Evolutionary conservation across 2,113 vertebrate genomes (phyloP).

Genomic region (Scalopus aquaticus): DNA sequence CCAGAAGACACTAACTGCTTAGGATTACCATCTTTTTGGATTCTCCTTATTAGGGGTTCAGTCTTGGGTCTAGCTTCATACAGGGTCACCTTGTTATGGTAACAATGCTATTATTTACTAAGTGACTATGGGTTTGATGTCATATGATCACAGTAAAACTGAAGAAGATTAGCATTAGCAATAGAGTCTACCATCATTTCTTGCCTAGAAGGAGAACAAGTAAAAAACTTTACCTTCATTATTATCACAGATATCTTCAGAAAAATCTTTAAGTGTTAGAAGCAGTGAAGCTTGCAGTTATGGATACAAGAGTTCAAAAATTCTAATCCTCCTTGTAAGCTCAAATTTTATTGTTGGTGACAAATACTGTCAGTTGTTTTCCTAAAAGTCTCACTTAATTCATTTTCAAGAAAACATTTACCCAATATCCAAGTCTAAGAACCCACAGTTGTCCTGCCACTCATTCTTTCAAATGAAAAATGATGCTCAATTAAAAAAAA

Average conservation of each 20-base stretch:
- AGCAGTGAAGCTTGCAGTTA: neutral
- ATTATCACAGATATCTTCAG: neutral
- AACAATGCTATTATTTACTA: slow-evolving; percentile 26
- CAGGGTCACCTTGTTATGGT: neutral
- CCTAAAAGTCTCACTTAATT: slow-evolving; percentile 13
- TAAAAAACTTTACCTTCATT: neutral
- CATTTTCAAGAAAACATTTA: slow-evolving; percentile 34
- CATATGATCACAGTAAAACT: slow-evolving; percentile 13
- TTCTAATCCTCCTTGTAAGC: slow-evolving; percentile 5
- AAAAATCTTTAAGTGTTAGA: neutral
- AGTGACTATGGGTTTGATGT: neutral
- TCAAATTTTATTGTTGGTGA: slow-evolving; percentile 26
- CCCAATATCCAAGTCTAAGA: neutral
- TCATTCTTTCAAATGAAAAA: slow-evolving; percentile 41
- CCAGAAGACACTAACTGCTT: neutral
- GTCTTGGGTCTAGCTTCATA: neutral
- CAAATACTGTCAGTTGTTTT: neutral
- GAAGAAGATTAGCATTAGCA: neutral
- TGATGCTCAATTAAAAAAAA: slow-evolving; percentile 15
- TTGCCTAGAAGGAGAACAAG: neutral
- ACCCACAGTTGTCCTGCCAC: neutral
- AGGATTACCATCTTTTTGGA: slow-evolving; percentile 24
- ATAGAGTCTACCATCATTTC: neutral
- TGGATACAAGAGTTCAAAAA: neutral
- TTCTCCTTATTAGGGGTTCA: slow-evolving; percentile 24